Evolutionary conservation across 2,113 vertebrate species (phyloP), one percentile per base, ranked within the genome.

Genomic region (Hiodon tergisus): DNA sequence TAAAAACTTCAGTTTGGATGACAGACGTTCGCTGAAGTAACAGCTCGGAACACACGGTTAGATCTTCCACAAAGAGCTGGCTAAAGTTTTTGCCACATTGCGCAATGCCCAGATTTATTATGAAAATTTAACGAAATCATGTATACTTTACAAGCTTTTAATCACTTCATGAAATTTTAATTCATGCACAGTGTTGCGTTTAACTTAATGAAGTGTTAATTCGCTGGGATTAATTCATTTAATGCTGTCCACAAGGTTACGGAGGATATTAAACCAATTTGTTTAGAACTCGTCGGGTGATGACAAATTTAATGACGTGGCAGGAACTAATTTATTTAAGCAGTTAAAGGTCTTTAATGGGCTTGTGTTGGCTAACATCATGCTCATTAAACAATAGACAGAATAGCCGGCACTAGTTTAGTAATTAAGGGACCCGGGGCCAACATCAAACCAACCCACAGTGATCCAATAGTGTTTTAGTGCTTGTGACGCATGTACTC

Each of bases 211-310:
- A 93, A 93, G 92, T 91, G 91, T 91, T 93, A 91, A 94, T 93
- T 93, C 91, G 93, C 93, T 93, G 93, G 91, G 92, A 93, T 93
- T 94, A 93, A 94, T 94, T 93, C 92, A 94, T 94, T 93, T 92
- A 93, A 89, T 90, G 91, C 93, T 93, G 90, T 91, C 89, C 90
- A 88, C 92, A 93, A 91, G 92, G 91, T 91, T 92, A 91, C 91
- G 91, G 91, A 90, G 87, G 61, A 77, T 66, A 77, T 77, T 63
- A 66, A 65, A 77, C 72, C 55, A 71, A 77, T 77, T 72, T 72
- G n/a, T 77, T 77, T 77, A 65, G 69, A 7, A 58, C 17, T 52
- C 52, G 17, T 76, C 16, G 51, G 4, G 53, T 72, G 63, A 77
- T 60, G 62, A 72, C 53, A 50, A 53, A 3, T 77, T 72, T 77